Base-by-base conservation (phyloP, 2,888 invertebrate species). In the Hyposoter dolosus region DNA sequence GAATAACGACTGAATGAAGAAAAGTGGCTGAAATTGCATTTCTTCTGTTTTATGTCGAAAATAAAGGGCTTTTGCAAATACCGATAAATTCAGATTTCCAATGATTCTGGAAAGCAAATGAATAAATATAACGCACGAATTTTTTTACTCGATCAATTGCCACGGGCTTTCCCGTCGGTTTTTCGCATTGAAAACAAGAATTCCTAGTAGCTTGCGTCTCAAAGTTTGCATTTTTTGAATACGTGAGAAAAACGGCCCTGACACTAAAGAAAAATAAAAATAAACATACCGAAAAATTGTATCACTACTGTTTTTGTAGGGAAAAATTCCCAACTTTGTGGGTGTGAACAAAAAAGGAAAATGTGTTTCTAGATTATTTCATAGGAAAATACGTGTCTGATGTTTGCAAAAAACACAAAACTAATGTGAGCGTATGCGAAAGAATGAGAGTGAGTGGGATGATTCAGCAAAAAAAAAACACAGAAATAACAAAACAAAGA, bases 131-230 rank as follows among this genome's bases (percentile, higher is more conserved):
- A 83, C 81, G 77, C 81, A 77, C 60, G 47, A 83, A 86, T 63
- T 77, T 78, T 86, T 83, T 84, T 86, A 85, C 85, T 76, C 56
- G 23, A 85, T 78, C 47, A 12, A 82, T 82, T 17, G 28, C 12
- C 28, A 5, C 28, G 28, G 28, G 60, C 5, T 12, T 15, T 12
- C 12, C 28, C 60, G 28, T 60, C 5, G 28, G 15, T 75, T 56
- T 85, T 35, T 63, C 43, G 69, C 77, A 60, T 60, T 60, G 6
- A 15, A 60, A 60, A 60, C 15, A 60, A 53, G 2, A 78, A 23
- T 53, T 45, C 69, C 40, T 45, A 40, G 60, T 45, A 40, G 60
- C 53, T 68, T n/a, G 35, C 45, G 65, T 65, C 69, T 69, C 79
- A 47, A 35, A 68, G 32, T 23, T 19, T 72, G 45, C 35, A 50